Evolutionary conservation across 2,797 vertebrate species (phyloP).

Genomic region (Apogon talboti): DNA sequence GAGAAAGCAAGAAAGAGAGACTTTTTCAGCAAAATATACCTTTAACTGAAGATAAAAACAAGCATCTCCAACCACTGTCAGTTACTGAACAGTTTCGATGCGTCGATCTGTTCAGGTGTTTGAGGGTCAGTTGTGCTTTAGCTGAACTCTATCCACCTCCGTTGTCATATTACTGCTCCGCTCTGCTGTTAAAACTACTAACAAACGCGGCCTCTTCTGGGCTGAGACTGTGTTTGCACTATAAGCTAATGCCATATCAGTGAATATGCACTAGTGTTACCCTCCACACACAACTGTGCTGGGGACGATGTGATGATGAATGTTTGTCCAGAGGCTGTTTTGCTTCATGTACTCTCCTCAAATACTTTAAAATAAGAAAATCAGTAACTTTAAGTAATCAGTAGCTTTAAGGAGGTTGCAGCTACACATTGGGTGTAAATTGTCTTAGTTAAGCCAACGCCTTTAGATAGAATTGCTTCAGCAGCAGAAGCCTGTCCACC

Average conservation of each 20-base stretch:
- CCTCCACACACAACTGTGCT: slow-evolving; percentile 34
- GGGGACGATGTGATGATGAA: slow-evolving; percentile 14
- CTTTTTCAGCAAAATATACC: too few relatives aligned
- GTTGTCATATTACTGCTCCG: slow-evolving; percentile 17
- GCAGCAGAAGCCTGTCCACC: not conserved
- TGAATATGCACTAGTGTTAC: slow-evolving; percentile 60
- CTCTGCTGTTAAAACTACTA: slow-evolving; percentile 35
- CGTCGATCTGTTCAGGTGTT: too few relatives aligned
- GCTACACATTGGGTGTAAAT: not conserved
- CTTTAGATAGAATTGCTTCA: not conserved
- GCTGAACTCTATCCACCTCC: too few relatives aligned
- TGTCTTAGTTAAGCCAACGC: not conserved
- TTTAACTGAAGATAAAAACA: too few relatives aligned
- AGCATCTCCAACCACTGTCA: too few relatives aligned
- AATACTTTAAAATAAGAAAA: slow-evolving; percentile 5
- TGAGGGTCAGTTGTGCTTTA: too few relatives aligned
- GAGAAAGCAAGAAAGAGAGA: too few relatives aligned
- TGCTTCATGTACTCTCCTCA: slow-evolving; percentile 52
- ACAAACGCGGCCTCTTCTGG: slow-evolving; percentile 23
- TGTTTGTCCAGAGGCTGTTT: slow-evolving; percentile 35
- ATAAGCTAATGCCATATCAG: slow-evolving; percentile 47
- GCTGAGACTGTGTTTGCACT: slow-evolving; percentile 44
- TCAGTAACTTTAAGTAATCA: not conserved
- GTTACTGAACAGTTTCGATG: too few relatives aligned
- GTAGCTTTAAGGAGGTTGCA: not conserved